These are phyloP conservation scores for Chrysocyon brachyurus DNA, from an alignment of 2,797 vertebrate species.

Conservation along the genomic window DNA sequence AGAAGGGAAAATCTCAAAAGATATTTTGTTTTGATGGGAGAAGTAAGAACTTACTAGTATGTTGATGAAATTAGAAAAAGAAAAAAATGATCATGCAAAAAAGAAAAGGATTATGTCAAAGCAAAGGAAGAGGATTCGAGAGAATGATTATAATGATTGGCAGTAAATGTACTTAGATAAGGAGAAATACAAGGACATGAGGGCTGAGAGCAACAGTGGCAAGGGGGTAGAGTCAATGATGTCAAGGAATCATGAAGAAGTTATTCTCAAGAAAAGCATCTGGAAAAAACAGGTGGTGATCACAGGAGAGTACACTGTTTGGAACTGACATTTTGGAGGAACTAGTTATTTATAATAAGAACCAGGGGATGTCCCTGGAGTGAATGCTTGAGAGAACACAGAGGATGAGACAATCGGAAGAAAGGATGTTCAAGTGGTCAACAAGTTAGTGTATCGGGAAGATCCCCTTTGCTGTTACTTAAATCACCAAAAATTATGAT, in stretches of 20 bases:
- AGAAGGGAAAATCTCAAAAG: background rate
- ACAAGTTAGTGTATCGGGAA: background rate
- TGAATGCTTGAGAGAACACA: background rate
- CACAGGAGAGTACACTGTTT: background rate
- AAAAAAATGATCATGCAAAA: background rate
- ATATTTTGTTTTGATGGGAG: background rate
- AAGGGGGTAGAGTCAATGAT: background rate
- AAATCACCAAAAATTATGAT: constrained; percentile 34
- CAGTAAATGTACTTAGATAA: background rate
- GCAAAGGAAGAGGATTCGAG: background rate
- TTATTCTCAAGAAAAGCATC: background rate
- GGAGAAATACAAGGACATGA: background rate
- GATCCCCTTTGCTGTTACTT: background rate
- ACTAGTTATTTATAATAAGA: background rate
- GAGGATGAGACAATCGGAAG: background rate
- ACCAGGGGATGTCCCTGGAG: background rate
- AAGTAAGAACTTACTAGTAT: background rate
- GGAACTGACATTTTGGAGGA: background rate
- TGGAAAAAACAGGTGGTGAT: background rate
- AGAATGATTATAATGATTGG: background rate
- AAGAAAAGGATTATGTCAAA: background rate
- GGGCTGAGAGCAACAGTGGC: background rate
- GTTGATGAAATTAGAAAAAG: background rate
- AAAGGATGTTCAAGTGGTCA: background rate
- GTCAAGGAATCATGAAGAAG: background rate